Percentiles rank a stretch among this genome's conserved stretches.
These are phyloP conservation scores for Cryptomyrus ogoouensis DNA, from an alignment of 2,113 vertebrate genomes.

Conservation along the genomic window DNA sequence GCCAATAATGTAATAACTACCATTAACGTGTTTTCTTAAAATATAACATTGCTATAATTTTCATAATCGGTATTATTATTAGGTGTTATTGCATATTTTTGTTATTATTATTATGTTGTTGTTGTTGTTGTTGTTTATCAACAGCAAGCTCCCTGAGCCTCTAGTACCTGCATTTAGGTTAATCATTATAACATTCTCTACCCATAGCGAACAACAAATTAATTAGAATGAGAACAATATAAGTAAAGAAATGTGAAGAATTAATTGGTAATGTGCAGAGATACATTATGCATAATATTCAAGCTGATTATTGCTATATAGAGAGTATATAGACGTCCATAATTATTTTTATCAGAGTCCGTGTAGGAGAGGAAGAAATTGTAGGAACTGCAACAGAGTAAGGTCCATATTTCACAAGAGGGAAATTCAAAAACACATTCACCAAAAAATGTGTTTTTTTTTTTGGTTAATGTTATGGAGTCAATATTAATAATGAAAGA, in stretches of 20 bases:
- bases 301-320: background rate
- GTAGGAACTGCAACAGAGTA: background rate
- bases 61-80: background rate
- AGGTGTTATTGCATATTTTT: background rate
- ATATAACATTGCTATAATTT: background rate
- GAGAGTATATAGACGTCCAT: background rate
- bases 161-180: background rate
- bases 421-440: background rate
- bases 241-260: background rate
- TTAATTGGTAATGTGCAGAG: background rate
- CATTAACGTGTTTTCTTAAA: background rate
- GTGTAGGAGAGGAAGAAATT: background rate
- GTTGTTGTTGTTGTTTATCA: background rate
- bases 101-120: background rate
- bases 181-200: background rate
- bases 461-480: background rate
- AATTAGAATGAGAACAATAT: background rate
- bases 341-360: background rate
- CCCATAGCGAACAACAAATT: background rate
- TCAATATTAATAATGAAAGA: background rate
- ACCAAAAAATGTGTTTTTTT: too few relatives aligned
- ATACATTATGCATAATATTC: background rate
- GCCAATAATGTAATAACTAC: background rate
- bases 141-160: background rate
- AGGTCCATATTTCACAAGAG: background rate